Percentiles rank a stretch among this genome's conserved stretches.
phyloP scores from a whole-genome alignment of 92 coral and sea anemone species.

The Metridium senile region DNA sequence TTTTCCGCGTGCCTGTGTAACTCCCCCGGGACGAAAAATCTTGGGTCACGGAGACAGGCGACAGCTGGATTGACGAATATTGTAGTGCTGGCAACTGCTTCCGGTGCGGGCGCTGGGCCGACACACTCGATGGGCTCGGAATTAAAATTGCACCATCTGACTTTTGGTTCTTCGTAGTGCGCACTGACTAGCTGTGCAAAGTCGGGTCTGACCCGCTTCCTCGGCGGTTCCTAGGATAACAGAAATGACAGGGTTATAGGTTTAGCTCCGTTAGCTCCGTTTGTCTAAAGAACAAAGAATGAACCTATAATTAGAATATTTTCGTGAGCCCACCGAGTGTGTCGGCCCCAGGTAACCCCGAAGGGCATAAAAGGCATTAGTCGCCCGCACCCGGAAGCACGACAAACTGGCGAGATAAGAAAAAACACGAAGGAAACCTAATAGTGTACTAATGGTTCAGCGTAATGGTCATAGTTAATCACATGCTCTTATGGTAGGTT shows the following conservation, averaged over 20 bases:
- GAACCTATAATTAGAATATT: background rate
- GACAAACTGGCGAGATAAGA: background rate
- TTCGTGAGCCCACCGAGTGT: slow-evolving; percentile 27
- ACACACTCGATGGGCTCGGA: no score
- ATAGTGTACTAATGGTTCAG: no score
- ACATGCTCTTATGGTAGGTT: no score
- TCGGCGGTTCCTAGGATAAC: no score
- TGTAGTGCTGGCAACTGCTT: slow-evolving; percentile 24
- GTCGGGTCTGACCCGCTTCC: no score
- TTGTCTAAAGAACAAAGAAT: slow-evolving; percentile 13
- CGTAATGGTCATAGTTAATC: no score
- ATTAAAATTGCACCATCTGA: no score
- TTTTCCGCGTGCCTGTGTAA: slow-evolving; percentile 12
- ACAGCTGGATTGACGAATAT: slow-evolving; percentile 38
- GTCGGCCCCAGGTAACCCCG: slow-evolving; percentile 61
- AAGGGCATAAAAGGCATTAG: slow-evolving; percentile 39
- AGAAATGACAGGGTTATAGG: no score
- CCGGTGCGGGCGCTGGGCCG: slow-evolving; percentile 56
- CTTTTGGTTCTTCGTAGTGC: no score
- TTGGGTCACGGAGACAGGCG: slow-evolving; percentile 42
- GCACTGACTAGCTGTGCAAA: no score
- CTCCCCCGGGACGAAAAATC: slow-evolving; percentile 43
- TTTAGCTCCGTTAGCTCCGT: slow-evolving; percentile 1
- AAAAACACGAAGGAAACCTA: background rate
- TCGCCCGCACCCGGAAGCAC: slow-evolving; percentile 36